phyloP scores from a whole-genome alignment of 2,797 vertebrate species.

The Lithobates sylvaticus region DNA sequence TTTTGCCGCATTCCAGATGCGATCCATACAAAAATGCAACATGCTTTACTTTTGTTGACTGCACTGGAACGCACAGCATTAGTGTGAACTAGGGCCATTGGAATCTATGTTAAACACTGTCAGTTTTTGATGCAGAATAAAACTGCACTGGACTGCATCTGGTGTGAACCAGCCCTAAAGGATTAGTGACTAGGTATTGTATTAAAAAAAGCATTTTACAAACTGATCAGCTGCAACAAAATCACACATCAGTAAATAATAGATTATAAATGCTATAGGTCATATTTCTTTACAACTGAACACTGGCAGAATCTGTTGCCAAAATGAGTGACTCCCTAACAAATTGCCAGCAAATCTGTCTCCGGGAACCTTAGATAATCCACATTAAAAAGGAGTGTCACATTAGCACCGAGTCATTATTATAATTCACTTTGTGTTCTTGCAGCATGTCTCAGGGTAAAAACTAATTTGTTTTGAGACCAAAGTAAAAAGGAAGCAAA shows the following conservation, averaged over 20 bases:
- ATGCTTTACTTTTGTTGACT: too few species aligned
- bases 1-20: too few species aligned
- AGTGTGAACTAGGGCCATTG: too few species aligned
- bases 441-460: background rate
- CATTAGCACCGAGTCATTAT: slow-evolving; percentile 27
- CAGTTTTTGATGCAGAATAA: too few species aligned
- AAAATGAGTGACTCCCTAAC: slow-evolving; percentile 30
- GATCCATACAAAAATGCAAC: too few species aligned
- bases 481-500: background rate
- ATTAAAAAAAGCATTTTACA: background rate
- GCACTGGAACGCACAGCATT: too few species aligned
- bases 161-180: too few species aligned
- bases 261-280: background rate
- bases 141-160: too few species aligned
- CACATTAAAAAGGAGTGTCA: slow-evolving; percentile 22
- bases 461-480: slow-evolving; percentile 28
- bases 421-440: background rate
- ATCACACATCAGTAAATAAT: background rate
- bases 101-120: too few species aligned
- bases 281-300: background rate
- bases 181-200: background rate
- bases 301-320: background rate
- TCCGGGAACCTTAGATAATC: slow-evolving; percentile 11
- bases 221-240: background rate
- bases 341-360: slow-evolving; percentile 31